phyloP scores from a whole-genome alignment of 1,140 invertebrate genomes.

The Pseudachorutes palmiensis region DNA sequence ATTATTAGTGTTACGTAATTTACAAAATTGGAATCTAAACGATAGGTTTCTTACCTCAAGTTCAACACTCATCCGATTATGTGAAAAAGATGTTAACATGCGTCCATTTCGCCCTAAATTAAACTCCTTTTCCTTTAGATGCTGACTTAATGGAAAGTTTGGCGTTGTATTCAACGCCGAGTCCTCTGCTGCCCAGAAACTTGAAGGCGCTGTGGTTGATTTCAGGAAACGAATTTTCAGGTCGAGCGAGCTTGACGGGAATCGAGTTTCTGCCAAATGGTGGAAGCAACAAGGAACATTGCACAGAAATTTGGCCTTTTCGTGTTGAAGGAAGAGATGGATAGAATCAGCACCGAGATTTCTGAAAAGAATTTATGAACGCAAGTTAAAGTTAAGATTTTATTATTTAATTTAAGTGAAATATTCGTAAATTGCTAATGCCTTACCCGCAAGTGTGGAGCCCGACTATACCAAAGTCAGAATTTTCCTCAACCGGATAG shows the following conservation, averaged over 20 bases:
- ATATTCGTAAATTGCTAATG: background rate
- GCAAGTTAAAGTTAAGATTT: background rate
- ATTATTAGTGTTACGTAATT: conserved; percentile 7
- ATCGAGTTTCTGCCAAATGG: conserved; percentile 56
- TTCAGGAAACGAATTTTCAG: too few species aligned
- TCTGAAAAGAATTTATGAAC: background rate
- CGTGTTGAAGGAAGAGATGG: conserved; percentile 55
- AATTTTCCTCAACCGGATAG: too few species aligned
- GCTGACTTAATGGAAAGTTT: conserved; percentile 58
- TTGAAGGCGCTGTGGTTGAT: too few species aligned
- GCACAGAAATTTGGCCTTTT: conserved; percentile 53
- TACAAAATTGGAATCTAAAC: background rate
- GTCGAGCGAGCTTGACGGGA: conserved; percentile 3
- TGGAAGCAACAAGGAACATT: conserved; percentile 88
- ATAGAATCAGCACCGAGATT: conserved; percentile 66
- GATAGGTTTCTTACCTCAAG: conserved; percentile 44
- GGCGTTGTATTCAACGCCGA: background rate
- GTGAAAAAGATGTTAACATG: conserved; percentile 71
- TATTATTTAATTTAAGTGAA: background rate
- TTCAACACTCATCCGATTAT: conserved; percentile 54
- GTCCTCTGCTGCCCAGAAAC: background rate
- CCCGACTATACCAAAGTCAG: conserved; percentile 61
- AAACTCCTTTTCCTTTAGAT: conserved; percentile 48
- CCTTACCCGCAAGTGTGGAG: conserved; percentile 73
- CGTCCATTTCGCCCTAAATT: conserved; percentile 64